Conservation (phyloP, 2,888 invertebrate species). For the Caenorhabditis sp. region DNA sequence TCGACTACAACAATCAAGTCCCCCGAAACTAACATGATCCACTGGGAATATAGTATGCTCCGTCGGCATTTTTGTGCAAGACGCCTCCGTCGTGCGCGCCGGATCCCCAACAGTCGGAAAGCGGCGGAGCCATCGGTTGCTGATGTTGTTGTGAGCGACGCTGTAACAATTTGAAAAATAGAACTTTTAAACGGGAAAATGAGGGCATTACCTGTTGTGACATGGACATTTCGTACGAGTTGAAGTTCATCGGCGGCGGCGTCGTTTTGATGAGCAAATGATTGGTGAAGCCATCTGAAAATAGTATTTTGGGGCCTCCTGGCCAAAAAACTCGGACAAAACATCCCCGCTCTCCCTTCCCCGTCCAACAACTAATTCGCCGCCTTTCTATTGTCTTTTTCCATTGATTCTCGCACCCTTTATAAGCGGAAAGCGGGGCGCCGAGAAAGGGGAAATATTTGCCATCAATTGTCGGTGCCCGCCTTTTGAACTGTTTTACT, state of each 20-base stretch:
- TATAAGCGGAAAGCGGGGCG: no score
- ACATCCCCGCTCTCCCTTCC: no score
- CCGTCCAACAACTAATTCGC: no score
- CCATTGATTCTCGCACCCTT: no score
- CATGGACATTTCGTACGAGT: conserved; percentile 67
- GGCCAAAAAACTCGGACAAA: no score
- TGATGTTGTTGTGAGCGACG: conserved; percentile 57
- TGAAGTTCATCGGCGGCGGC: conserved; percentile 51
- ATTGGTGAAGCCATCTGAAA: conserved; percentile 56
- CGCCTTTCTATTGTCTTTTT: no score
- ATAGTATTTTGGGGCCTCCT: background rate
- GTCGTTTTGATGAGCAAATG: conserved; percentile 55
- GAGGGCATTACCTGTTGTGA: conserved; percentile 63
- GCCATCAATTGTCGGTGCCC: no score
- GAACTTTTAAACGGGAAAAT: no score
- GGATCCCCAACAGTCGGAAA: conserved; percentile 39
- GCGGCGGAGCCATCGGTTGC: conserved; percentile 35
- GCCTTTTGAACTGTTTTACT: no score
- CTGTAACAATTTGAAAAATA: no score
- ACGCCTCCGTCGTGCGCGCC: conserved; percentile 46
- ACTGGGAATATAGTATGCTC: conserved; percentile 67
- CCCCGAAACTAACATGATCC: conserved; percentile 61
- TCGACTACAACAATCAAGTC: conserved; percentile 2
- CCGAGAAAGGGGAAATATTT: no score
- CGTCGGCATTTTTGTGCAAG: conserved; percentile 69